Evolutionary conservation across 2,888 invertebrate species (phyloP), one percentile per base, ranked within the genome.

Genomic region (Temnothorax ravouxi): DNA sequence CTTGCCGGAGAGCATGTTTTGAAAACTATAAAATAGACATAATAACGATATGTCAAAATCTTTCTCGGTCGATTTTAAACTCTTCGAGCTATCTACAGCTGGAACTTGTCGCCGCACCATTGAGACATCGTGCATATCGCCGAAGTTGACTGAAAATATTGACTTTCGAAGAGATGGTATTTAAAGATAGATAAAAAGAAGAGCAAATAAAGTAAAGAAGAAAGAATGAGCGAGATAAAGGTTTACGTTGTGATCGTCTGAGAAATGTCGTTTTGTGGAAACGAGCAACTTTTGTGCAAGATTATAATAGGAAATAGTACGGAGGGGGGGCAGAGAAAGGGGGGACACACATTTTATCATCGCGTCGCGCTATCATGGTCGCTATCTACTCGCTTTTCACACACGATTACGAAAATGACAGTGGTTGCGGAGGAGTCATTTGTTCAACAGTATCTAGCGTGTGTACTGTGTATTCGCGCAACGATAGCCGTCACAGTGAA

Each of bases 331-430:
- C n/a, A n/a, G n/a, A n/a, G n/a, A n/a, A n/a, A n/a, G n/a, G n/a
- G n/a, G n/a, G n/a, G 29, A 29, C 38, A 9, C 44, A 34, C 29
- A 25, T 47, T 77, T n/a, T 71, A 56, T 29, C 54, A 62, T 75
- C 25, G 15, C 61, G 52, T 18, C 21, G 75, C 69, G 56, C 47
- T 80, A 71, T 59, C 56, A 38, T 47, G 34, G 44, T 29, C 77
- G 69, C 38, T 71, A 59, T 79, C 77, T 79, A 47, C 34, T 47
- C 21, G 71, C 59, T 71, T 59, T 79, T 80, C 72, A 59, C 79
- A 80, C 47, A 80, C 79, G 38, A 80, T 80, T 71, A 71, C 18
- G 72, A 80, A 80, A 80, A 80, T 80, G 59, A 61, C 47, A 80
- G 72, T 80, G 59, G 1, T 80, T 47, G 47, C 72, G n/a, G 47